Conservation (phyloP, 1,140 invertebrate genomes). For the Pogonomyrmex barbatus region DNA sequence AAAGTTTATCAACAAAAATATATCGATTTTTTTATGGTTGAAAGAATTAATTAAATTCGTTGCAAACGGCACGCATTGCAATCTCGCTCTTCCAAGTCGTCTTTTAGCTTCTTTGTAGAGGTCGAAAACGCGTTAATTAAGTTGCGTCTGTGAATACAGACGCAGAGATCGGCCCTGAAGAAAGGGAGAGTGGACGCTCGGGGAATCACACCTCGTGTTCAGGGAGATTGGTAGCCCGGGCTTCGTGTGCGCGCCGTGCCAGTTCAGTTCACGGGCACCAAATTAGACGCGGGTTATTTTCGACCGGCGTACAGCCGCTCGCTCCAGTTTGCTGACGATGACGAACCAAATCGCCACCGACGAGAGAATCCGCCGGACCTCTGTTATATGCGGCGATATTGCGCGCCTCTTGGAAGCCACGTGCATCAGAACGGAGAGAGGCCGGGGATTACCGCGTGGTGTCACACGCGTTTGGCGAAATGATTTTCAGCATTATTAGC, state of each 20-base stretch:
- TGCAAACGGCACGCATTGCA: neutral
- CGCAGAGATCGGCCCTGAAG: neutral
- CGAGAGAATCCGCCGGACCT: conserved; percentile 22
- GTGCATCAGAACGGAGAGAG: conserved; percentile 6
- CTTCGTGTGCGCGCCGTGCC: conserved; percentile 73
- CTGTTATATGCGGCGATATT: conserved; percentile 22
- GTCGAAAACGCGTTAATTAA: conserved; percentile 22
- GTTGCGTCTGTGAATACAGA: conserved; percentile 1
- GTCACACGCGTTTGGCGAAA: conserved; percentile 11
- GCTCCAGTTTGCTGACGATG: conserved; percentile 81
- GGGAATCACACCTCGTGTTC: conserved; percentile 66
- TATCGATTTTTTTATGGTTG: neutral
- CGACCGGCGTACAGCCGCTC: conserved; percentile 77
- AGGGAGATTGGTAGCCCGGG: conserved; percentile 67
- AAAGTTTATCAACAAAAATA: neutral
- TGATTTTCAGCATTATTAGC: conserved; percentile 24
- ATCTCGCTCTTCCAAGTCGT: neutral
- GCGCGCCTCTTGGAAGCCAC: conserved; percentile 21
- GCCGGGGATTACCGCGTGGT: conserved; percentile 7
- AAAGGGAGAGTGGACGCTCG: conserved; percentile 50
- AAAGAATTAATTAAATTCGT: neutral
- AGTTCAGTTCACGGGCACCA: conserved; percentile 85
- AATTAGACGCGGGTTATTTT: conserved; percentile 86
- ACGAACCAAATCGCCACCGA: conserved; percentile 20
- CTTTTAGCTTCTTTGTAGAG: neutral